Base-by-base conservation (phyloP, 2,797 vertebrate species). In the Coregonus sp. region DNA sequence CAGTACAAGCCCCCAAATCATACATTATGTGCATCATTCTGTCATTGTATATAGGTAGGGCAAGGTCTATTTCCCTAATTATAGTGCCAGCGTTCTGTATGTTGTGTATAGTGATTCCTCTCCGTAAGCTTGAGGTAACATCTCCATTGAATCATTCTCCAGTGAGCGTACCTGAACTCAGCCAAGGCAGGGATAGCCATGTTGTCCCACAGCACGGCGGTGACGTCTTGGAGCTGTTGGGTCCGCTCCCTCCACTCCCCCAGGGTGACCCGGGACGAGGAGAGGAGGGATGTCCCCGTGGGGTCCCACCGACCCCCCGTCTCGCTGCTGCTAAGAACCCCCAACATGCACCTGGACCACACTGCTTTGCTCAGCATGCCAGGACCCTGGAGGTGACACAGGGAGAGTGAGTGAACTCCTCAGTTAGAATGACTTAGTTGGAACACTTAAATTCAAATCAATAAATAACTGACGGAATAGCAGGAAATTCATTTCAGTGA, bases 301-400 rank as follows among this genome's bases (percentile, higher is more conserved):
- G 95, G 93, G 70, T 97, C 95, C 96, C 95, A 96, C 0, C 75
- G 86, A 33, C 75, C 87, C 25, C 86, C 85, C 59, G 81, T 87
- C 81, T 88, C 94, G 82, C 93, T 94, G 87, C 87, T 95, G 86
- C 93, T 95, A 70, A 99, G 91, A 82, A 98, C 92, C 88, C 96
- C 97, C 90, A 97, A 94, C 87, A 97, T 93, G 89, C 97, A 99
- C 79, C 93, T 95, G 1, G 97, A 97, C 93, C 97, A 96, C 82
- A 98, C 89, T 0, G 97, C 96, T 94, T 93, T 95, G 78, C 89
- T 95, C 85, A 99, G 90, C 91, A 96, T 85, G 51, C 94, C 94
- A 4, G 98, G 97, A 59, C 98, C 98, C 98, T 99, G 85, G 84
- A 82, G 70, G 40, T n/a, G 16, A 75, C 16, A 29, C 5, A 54